Percentiles rank a stretch among this genome's conserved stretches.
Conservation (phyloP, 2,888 invertebrate species). For the Paralinhomoeus sp. region DNA sequence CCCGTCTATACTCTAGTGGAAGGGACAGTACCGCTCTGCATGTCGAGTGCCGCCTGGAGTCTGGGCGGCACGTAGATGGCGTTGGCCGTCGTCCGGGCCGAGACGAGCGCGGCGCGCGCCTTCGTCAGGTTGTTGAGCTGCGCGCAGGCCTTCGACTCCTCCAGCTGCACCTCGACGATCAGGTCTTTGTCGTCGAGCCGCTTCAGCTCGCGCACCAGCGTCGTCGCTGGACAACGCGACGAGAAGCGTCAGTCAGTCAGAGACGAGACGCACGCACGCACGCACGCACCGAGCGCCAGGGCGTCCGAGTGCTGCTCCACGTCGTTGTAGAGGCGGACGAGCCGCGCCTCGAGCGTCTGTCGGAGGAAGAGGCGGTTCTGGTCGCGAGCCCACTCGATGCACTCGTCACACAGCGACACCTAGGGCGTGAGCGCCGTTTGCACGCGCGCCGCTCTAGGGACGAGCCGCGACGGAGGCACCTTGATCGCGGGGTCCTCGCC, state of each 20-base stretch:
- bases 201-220: constrained; percentile 75
- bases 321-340: constrained; percentile 62
- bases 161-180: constrained; percentile 82
- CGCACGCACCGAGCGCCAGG: constrained; percentile 25
- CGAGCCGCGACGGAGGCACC: constrained; percentile 5
- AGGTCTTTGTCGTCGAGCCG: constrained; percentile 97
- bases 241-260: no score
- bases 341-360: constrained; percentile 76
- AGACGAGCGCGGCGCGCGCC: constrained; percentile 73
- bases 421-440: constrained; percentile 11
- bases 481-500: constrained; percentile 57
- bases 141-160: constrained; percentile 96
- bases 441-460: no score
- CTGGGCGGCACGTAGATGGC: constrained; percentile 97
- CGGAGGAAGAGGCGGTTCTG: constrained; percentile 87
- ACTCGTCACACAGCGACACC: constrained; percentile 45
- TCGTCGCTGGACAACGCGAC: constrained; percentile 29
- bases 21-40: constrained; percentile 84
- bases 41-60: constrained; percentile 85
- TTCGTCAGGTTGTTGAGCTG: constrained; percentile 86
- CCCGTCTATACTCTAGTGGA: no score
- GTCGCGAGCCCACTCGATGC: constrained; percentile 97
- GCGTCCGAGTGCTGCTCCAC: constrained; percentile 22
- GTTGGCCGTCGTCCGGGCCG: constrained; percentile 96
- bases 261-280: no score